Percentiles rank a stretch among this genome's conserved stretches.
Conservation (phyloP, 2,113 vertebrate genomes). For the Camelus dromedarius region DNA sequence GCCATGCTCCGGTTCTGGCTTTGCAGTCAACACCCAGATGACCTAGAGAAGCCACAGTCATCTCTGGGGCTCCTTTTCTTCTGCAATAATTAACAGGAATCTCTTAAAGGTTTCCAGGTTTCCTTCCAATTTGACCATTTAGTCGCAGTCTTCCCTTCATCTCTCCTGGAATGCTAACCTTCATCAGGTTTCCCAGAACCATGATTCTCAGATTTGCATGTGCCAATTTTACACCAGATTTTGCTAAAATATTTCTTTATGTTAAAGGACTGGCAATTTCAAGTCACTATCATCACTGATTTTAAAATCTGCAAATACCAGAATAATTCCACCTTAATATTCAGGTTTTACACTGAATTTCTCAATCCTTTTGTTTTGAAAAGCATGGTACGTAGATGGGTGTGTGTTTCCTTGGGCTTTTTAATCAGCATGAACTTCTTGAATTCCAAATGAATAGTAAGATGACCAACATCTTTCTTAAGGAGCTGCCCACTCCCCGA, state of each 20-base stretch:
- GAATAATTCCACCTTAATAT: not conserved
- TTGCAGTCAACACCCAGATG: not conserved
- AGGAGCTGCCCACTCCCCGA: not conserved
- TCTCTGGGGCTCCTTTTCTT: not conserved
- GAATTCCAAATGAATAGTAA: constrained; percentile 29
- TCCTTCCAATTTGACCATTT: not conserved
- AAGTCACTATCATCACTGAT: not conserved
- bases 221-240: not conserved
- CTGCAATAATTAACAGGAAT: not conserved
- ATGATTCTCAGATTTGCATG: not conserved
- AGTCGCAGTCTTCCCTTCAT: not conserved
- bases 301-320: constrained; percentile 19
- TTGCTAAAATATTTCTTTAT: not conserved
- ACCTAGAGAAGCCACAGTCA: not conserved
- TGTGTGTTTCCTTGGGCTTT: not conserved
- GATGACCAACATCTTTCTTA: not conserved
- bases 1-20: not conserved
- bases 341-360: constrained; percentile 44
- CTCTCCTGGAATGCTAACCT: not conserved
- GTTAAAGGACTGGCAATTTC: not conserved
- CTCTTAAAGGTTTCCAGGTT: not conserved
- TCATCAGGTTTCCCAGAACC: not conserved
- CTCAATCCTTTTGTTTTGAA: not conserved
- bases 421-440: not conserved
- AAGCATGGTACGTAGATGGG: not conserved